Conservation (phyloP, 2,113 vertebrate genomes). For the Corydoras sp. region DNA sequence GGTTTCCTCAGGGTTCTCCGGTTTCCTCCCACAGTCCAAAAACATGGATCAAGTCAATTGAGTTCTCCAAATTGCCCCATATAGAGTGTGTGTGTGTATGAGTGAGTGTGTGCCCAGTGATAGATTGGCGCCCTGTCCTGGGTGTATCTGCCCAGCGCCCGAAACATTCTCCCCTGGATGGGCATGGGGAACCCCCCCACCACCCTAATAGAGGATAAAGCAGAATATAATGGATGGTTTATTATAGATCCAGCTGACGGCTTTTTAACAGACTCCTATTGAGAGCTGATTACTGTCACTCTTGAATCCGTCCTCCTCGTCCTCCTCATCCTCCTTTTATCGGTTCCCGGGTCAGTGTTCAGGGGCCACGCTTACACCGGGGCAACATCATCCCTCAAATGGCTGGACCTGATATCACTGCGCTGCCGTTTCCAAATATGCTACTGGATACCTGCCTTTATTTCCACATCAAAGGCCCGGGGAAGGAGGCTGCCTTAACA, state of each 20-base stretch:
- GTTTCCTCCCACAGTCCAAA: too few species aligned
- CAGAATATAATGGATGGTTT: too few species aligned
- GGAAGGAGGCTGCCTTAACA: conserved; percentile 22
- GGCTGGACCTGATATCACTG: neutral
- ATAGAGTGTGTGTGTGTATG: too few species aligned
- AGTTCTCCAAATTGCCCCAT: too few species aligned
- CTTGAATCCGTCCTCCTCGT: neutral
- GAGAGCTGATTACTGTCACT: neutral
- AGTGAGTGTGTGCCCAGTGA: too few species aligned
- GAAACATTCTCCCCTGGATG: too few species aligned
- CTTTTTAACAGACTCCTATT: conserved; percentile 24
- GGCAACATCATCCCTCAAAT: neutral
- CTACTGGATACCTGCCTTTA: conserved; percentile 9
- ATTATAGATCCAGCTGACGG: conserved; percentile 28
- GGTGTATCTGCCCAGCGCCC: too few species aligned
- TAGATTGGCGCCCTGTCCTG: too few species aligned
- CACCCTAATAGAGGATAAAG: too few species aligned
- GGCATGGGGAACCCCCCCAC: too few species aligned
- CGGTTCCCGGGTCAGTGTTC: neutral
- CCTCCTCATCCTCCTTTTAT: neutral
- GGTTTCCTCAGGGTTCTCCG: too few species aligned
- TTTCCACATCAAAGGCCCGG: conserved; percentile 37
- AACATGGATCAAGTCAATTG: too few species aligned
- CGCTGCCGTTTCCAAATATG: conserved; percentile 13
- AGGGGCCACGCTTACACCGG: neutral